phyloP scores from a whole-genome alignment of 2,113 vertebrate species.

The Alaudala cheleensis region DNA sequence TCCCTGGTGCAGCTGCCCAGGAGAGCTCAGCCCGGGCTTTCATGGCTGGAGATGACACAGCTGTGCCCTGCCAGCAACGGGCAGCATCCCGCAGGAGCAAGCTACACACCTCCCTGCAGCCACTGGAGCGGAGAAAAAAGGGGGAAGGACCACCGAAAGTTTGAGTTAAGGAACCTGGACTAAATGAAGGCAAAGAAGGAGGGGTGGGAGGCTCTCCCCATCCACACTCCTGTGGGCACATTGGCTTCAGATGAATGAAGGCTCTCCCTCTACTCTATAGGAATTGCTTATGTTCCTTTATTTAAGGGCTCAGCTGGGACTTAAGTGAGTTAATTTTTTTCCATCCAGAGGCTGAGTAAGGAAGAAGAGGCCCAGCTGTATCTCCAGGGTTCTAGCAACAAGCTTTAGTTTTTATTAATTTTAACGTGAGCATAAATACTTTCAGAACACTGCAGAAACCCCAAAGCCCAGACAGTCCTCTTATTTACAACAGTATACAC shows the following conservation, averaged over 20 bases:
- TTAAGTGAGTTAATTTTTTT: not conserved
- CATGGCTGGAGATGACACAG: not conserved
- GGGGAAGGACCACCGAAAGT: not conserved
- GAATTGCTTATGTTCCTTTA: not conserved
- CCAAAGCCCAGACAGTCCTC: not conserved
- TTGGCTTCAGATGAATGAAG: rapidly evolving
- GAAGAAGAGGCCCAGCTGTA: not conserved
- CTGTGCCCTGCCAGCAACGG: rapidly evolving
- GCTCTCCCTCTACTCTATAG: rapidly evolving
- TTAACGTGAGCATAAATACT: not conserved
- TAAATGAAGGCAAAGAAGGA: not conserved
- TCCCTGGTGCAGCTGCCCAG: not conserved
- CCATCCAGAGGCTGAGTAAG: not conserved
- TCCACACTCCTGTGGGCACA: rapidly evolving
- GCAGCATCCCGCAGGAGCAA: not conserved
- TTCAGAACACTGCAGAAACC: not conserved
- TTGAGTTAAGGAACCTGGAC: not conserved
- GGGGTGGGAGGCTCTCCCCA: not conserved
- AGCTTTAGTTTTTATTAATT: not conserved
- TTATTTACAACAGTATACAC: not conserved
- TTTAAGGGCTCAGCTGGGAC: not conserved
- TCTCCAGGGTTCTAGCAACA: not conserved
- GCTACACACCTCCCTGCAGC: not conserved
- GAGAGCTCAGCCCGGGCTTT: not conserved
- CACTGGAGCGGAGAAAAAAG: rapidly evolving